Base-by-base conservation (phyloP, 2,888 invertebrate genomes). In the Acleris holmiana region DNA sequence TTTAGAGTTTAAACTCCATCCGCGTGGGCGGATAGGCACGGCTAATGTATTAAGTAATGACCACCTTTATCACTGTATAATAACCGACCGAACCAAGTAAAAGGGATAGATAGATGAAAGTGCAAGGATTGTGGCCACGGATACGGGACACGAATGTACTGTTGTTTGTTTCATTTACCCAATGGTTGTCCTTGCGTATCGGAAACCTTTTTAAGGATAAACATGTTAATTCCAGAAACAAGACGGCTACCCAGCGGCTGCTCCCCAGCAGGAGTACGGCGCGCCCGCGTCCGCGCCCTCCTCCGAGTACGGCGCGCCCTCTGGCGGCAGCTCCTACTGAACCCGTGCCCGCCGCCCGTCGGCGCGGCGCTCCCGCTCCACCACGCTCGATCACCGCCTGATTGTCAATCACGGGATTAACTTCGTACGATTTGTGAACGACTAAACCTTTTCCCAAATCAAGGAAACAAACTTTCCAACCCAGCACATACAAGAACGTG, bases 261-360 rank as follows among this genome's bases (percentile, higher is more conserved):
- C 79, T 6, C 91, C 88, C 6, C 80, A 85, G 46, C 80, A 80
- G 21, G 83, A 91, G 71, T 93, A 93, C 72, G 93, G 93, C 50
- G 87, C 93, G 25, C 93, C 93, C 53, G 90, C 91, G 49, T 85
- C 89, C 29, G 89, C 87, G 51, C 92, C 92, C 8, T 94, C 94
- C 23, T 93, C 93, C 70, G 93, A 94, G 78, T 95, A 95, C 80
- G 95, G 95, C 48, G 94, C 94, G 44, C 94, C 94, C 61, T 93
- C 88, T 69, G 76, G 74, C 62, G 73, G 74, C 67, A 73, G 77
- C 73, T 77, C 76, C 53, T 77, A 77, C 72, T 78, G 70, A 80
- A 71, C 67, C 69, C 62, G 53, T 56, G 67, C 73, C 73, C 74
- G 70, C 77, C 68, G 72, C 71, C 71, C 73, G 73, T 73, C 73